These are phyloP conservation scores for Microcebus lehilahytsara DNA, from an alignment of 2,113 vertebrate species.

Conservation along the genomic window DNA sequence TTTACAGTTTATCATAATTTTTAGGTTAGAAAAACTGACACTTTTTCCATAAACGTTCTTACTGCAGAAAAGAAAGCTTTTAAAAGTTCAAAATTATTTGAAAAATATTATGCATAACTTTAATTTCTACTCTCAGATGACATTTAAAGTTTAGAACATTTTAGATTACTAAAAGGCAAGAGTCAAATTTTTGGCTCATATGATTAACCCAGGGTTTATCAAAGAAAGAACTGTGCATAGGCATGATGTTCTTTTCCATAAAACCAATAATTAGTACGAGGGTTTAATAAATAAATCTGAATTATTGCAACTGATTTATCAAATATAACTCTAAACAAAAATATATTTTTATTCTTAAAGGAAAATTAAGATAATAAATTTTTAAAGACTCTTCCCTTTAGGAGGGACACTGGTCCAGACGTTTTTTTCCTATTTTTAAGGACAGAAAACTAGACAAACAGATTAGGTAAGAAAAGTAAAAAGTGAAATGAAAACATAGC, in stretches of 20 bases:
- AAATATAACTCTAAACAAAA: slow-evolving; percentile 35
- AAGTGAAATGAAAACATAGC: neutral
- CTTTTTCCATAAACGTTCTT: slow-evolving; percentile 21
- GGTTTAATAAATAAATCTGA: slow-evolving; percentile 8
- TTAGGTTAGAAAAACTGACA: neutral
- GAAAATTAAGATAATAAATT: neutral
- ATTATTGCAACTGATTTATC: neutral
- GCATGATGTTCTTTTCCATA: neutral
- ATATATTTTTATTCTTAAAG: neutral
- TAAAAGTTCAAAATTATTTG: neutral
- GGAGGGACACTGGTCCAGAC: neutral
- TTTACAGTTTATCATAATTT: neutral
- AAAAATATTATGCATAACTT: neutral
- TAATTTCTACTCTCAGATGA: neutral
- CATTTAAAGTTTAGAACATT: neutral
- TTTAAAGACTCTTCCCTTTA: neutral
- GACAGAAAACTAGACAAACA: neutral
- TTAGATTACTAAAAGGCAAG: neutral
- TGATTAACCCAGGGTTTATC: neutral
- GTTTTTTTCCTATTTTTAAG: neutral
- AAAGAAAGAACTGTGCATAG: neutral
- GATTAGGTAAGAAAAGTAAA: slow-evolving; percentile 11
- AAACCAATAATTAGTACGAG: neutral
- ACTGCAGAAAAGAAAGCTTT: neutral
- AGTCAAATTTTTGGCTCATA: neutral